Evolutionary conservation across 2,888 invertebrate species (phyloP), one percentile per base, ranked within the genome.

Genomic region (Melikaiella ostensackeni): DNA sequence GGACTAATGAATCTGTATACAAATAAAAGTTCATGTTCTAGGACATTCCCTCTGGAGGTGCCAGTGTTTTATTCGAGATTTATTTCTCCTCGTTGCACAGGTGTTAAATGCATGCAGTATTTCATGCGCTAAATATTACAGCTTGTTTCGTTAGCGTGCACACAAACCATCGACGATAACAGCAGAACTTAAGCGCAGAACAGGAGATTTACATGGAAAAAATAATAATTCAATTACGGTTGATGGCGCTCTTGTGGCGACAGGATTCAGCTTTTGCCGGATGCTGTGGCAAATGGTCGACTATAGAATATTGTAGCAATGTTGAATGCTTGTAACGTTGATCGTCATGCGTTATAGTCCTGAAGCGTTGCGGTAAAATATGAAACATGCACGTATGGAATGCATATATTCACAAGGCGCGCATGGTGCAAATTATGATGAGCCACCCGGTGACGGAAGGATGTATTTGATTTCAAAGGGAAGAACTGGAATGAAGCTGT

Each of bases 151-250:
- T 21, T 21, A 8, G 9, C 6, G 9, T 0, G n/a, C 21, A 11
- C 11, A 9, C 21, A 55, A 55, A n/a, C 5, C 7, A 7, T 55
- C 8, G 19, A 19, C 35, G 38, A 64, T 64, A 64, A 64, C 24
- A 64, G 63, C 21, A 21, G 35, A 64, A 64, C 5, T 38, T 64
- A n/a, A n/a, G 21, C 38, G 7, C 11, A 55, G 21, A n/a, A 42
- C 24, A 24, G 16, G 24, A 21, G 42, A 42, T 16, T 64, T 64
- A 16, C 3, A 19, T 46, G 19, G 6, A 11, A 46, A 46, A 35
- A 63, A 42, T 38, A 64, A 64, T 64, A 64, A 64, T 64, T 24
- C 21, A 64, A 64, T 42, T 64, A 42, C 64, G 42, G 38, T 42
- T 24, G 24, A 42, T 38, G 38, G 13, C 16, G 5, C 64, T 64